phyloP scores from a whole-genome alignment of 1,140 invertebrate species.

The Zophobas atratus region DNA sequence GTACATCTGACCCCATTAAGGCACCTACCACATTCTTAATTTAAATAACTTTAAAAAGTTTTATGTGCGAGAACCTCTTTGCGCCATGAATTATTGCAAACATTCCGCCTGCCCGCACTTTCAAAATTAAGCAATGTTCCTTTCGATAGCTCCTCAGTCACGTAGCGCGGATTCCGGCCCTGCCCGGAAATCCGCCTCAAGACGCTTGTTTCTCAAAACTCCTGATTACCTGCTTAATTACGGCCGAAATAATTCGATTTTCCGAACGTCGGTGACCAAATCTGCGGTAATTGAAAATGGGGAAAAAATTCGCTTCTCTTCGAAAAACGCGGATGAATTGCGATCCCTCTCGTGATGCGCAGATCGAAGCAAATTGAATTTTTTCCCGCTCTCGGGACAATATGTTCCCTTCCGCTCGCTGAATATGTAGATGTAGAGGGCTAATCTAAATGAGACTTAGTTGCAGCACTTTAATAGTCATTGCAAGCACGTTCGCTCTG shows the following conservation, averaged over 20 bases:
- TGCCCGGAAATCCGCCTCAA: constrained; percentile 23
- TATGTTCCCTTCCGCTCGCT: constrained; percentile 5
- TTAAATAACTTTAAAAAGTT: constrained; percentile 40
- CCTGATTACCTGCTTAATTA: constrained; percentile 36
- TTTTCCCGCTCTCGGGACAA: constrained; percentile 1
- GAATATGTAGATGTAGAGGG: constrained; percentile 11
- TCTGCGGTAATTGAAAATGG: constrained; percentile 1
- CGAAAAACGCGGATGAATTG: constrained; percentile 3
- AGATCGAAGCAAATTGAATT: constrained; percentile 34
- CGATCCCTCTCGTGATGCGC: background rate
- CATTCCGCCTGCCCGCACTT: constrained; percentile 32
- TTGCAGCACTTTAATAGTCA: constrained; percentile 40
- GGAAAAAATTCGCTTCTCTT: constrained; percentile 6
- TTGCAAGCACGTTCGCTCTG: constrained; percentile 46
- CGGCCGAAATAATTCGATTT: constrained; percentile 26
- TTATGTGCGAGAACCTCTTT: constrained; percentile 37
- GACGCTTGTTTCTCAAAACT: constrained; percentile 33
- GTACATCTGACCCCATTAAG: constrained; percentile 26
- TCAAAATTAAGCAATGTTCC: constrained; percentile 38
- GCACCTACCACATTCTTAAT: constrained; percentile 38
- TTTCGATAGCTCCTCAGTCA: constrained; percentile 23
- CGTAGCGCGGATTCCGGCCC: constrained; percentile 29
- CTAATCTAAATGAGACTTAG: constrained; percentile 45
- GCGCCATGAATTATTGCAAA: constrained; percentile 38
- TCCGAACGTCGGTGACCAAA: background rate